Base-by-base conservation (phyloP, 2,888 invertebrate genomes). In the Andrena trimmerana region DNA sequence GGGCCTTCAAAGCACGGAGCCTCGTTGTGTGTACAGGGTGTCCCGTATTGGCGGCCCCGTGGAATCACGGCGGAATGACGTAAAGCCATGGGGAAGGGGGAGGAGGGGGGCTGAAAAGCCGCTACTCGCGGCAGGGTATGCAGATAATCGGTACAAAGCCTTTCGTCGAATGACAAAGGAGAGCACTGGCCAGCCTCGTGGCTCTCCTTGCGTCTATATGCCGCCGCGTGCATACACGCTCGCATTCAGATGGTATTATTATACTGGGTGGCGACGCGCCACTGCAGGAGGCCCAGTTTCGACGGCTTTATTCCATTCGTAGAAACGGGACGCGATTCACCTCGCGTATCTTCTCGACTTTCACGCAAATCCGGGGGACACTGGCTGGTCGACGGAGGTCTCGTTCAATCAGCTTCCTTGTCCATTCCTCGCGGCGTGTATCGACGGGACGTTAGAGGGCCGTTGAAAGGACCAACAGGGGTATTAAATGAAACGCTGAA, bases 81-180 rank as follows among this genome's bases (percentile, higher is more conserved):
- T 57, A 86, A 88, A 90, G 89, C 90, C 52, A 29, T 31, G 6
- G 29, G 29, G 50, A 29, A 72, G 60, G 69, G 80, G 31, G 59
- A 72, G 74, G 88, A 73, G 72, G 75, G 78, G 68, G 81, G 79
- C 83, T 89, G 91, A 90, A 91, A 91, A 91, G 92, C 91, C 88
- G 83, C 27, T 87, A 82, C 86, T 85, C 87, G 88, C 77, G 80
- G 86, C 86, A 86, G 88, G 88, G 89, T 90, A 92, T 92, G 91
- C 91, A 91, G 92, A 92, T 92, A 92, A 92, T 92, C 92, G 90
- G 91, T 90, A 92, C 92, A 92, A 92, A 92, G 92, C 91, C 91
- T 91, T 91, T 91, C 91, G 90, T 91, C 87, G 88, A 85, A 90
- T 90, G 90, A 92, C 91, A 92, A 92, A 92, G 90, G 88, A 89